These are phyloP conservation scores for Myotis vivesi DNA, from an alignment of 2,797 vertebrate genomes.

Conservation along the genomic window DNA sequence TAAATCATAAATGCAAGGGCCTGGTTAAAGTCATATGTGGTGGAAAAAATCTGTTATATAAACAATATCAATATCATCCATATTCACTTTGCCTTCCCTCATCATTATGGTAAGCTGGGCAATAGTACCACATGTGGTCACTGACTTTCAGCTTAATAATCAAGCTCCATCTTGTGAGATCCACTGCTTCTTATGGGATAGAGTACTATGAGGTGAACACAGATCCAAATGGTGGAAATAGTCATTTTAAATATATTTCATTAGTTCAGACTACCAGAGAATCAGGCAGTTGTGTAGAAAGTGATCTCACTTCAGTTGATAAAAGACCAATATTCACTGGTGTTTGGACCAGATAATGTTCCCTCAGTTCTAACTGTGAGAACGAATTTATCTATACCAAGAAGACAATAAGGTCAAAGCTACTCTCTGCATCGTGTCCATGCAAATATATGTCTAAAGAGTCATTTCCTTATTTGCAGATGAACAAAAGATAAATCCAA, in stretches of 20 bases:
- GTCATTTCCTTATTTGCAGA: neutral
- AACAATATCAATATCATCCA: neutral
- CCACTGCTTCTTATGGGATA: neutral
- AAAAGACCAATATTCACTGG: neutral
- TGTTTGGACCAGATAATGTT: neutral
- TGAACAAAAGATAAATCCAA: neutral
- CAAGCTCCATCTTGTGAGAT: neutral
- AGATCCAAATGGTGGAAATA: neutral
- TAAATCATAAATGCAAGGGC: constrained; percentile 32
- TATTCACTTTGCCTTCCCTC: neutral
- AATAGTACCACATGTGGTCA: neutral
- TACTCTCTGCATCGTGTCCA: neutral
- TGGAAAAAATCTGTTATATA: neutral
- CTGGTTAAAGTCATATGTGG: neutral
- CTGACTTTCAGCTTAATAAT: neutral
- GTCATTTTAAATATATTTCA: neutral
- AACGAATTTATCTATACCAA: neutral
- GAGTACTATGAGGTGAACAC: neutral
- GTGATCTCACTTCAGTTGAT: neutral
- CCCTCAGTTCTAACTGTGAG: neutral
- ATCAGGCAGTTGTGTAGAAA: neutral
- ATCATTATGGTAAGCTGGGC: neutral
- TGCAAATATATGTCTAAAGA: neutral
- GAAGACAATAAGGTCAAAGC: neutral
- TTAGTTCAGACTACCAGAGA: neutral